phyloP scores from a whole-genome alignment of 2,888 invertebrate genomes.

The Clepsis dumicolana region DNA sequence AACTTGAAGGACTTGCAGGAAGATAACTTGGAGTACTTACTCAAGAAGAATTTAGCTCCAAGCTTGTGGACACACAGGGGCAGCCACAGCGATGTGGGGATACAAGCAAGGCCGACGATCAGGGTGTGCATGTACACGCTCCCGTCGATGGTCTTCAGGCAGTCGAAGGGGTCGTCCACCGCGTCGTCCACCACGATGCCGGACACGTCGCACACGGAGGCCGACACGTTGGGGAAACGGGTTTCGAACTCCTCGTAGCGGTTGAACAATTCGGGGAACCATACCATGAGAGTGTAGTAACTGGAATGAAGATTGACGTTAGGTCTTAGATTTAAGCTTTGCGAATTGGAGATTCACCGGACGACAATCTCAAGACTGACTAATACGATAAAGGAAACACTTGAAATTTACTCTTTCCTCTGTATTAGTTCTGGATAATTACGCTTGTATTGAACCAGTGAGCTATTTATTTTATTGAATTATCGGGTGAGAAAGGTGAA shows the following conservation, averaged over 20 bases:
- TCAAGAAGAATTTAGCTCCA: slow-evolving; percentile 93
- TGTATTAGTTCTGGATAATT: too few species aligned
- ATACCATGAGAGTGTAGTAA: slow-evolving; percentile 96
- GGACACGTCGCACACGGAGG: slow-evolving; percentile 92
- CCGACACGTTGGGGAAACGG: slow-evolving; percentile 88
- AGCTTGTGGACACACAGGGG: slow-evolving; percentile 92
- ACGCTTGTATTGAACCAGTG: too few species aligned
- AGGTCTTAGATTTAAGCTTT: background rate
- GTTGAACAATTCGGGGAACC: slow-evolving; percentile 96
- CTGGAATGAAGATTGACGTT: slow-evolving; percentile 75
- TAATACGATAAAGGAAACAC: background rate
- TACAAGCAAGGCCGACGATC: slow-evolving; percentile 92
- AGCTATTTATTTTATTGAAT: too few species aligned
- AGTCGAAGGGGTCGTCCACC: slow-evolving; percentile 84
- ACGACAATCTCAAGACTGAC: too few species aligned
- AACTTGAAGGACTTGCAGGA: too few species aligned
- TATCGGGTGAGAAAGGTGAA: too few species aligned
- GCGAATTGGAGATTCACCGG: too few species aligned
- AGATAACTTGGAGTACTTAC: slow-evolving; percentile 77
- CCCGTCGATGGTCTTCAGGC: slow-evolving; percentile 87
- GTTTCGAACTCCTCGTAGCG: slow-evolving; percentile 92
- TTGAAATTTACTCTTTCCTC: background rate
- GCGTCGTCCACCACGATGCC: slow-evolving; percentile 85
- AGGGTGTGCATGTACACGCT: slow-evolving; percentile 92
- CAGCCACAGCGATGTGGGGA: slow-evolving; percentile 92